Evolutionary conservation across 1,140 invertebrate genomes (phyloP).

Genomic region (Drosophila persimilis): DNA sequence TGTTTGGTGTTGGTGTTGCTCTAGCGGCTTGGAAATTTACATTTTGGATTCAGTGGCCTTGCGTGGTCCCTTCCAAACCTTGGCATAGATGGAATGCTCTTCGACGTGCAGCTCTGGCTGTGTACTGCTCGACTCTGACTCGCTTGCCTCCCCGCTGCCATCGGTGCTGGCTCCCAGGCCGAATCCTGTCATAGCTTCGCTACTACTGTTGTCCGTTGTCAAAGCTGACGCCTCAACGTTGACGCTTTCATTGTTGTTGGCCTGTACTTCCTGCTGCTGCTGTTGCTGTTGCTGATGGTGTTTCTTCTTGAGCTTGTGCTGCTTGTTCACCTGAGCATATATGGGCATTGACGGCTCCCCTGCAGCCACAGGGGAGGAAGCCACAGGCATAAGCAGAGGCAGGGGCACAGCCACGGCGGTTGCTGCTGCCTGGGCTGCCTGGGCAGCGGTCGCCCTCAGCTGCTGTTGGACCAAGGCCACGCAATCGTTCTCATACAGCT

Average conservation of each 20-base stretch:
- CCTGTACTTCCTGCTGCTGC: conserved; percentile 7
- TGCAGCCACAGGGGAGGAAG: neutral
- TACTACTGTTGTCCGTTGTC: conserved; percentile 12
- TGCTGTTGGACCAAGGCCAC: conserved; percentile 65
- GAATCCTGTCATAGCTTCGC: conserved; percentile 20
- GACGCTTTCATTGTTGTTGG: conserved; percentile 23
- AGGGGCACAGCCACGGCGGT: conserved; percentile 24
- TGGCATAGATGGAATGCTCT: conserved; percentile 81
- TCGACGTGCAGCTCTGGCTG: conserved; percentile 49
- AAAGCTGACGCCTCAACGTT: conserved; percentile 4
- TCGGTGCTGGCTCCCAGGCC: conserved; percentile 8
- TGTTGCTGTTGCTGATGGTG: conserved; percentile 33
- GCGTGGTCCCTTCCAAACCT: conserved; percentile 82
- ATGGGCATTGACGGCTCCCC: conserved; percentile 54
- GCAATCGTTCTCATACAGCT: conserved; percentile 75
- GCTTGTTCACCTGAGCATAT: conserved; percentile 81
- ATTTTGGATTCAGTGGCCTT: conserved; percentile 83
- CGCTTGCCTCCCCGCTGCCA: conserved; percentile 25
- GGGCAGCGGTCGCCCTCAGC: conserved; percentile 31
- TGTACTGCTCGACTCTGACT: conserved; percentile 36
- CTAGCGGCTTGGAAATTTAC: conserved; percentile 52
- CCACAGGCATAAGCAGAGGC: neutral
- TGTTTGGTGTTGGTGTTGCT: conserved; percentile 13
- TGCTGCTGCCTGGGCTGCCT: conserved; percentile 38
- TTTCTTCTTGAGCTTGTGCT: conserved; percentile 76